Evolutionary conservation across 2,888 invertebrate genomes (phyloP).

Genomic region (Nemoura dubitans): DNA sequence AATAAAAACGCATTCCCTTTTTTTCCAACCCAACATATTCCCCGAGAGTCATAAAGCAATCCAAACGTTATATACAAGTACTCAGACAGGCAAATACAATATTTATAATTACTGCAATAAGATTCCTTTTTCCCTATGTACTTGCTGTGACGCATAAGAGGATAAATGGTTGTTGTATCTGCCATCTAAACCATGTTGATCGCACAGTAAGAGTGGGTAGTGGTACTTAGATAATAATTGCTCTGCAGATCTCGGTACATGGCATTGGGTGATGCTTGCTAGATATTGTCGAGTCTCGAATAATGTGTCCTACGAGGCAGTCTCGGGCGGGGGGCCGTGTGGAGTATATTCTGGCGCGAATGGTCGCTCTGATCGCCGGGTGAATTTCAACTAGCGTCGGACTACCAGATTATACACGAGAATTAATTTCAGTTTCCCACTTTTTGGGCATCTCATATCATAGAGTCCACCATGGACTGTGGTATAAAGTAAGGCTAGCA

Average conservation of each 20-base stretch:
- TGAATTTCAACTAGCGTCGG: background rate
- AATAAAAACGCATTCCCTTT: background rate
- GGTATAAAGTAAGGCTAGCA: no score
- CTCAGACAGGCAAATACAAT: background rate
- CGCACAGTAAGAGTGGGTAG: background rate
- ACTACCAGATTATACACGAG: background rate
- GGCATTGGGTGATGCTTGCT: background rate
- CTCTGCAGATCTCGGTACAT: background rate
- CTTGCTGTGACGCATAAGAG: background rate
- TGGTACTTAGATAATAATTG: background rate
- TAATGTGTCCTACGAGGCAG: no score
- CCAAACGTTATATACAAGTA: background rate
- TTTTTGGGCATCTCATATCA: no score
- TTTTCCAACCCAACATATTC: background rate
- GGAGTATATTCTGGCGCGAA: background rate
- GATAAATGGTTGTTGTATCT: background rate
- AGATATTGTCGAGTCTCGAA: background rate
- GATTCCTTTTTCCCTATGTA: background rate
- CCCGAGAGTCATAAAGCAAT: background rate
- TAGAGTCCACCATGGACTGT: no score
- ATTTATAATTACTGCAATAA: constrained; percentile 12
- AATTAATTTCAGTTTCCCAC: no score
- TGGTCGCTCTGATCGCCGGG: background rate
- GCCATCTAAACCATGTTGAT: background rate
- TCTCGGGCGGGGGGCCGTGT: background rate